Evolutionary conservation across 2,888 invertebrate species (phyloP).

Genomic region (Microplitis deprimator): DNA sequence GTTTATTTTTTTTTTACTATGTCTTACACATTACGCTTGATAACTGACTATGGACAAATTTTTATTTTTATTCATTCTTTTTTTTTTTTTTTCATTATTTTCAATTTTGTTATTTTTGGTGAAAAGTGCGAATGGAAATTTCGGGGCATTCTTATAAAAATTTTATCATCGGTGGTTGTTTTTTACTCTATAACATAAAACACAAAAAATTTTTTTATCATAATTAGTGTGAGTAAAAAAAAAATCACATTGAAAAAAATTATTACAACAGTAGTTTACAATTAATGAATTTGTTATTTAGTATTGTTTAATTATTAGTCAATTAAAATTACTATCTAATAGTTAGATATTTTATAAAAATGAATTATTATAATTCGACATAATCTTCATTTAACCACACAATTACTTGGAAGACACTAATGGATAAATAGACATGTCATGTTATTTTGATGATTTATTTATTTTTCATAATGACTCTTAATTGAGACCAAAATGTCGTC

Average conservation of each 20-base stretch:
- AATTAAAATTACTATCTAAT: conserved; percentile 9
- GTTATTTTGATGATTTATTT: conserved; percentile 18
- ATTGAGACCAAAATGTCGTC: conserved; percentile 11
- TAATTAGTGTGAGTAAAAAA: conserved; percentile 12
- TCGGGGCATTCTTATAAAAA: conserved; percentile 38
- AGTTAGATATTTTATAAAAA: conserved; percentile 1
- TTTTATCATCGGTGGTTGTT: conserved; percentile 50
- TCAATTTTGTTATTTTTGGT: conserved; percentile 1
- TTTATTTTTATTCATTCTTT: conserved; percentile 1
- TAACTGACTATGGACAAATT: conserved; percentile 28
- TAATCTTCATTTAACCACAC: conserved; percentile 27
- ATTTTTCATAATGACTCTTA: conserved; percentile 4
- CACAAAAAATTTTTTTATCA: conserved; percentile 20
- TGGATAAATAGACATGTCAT: conserved; percentile 42
- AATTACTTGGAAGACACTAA: conserved; percentile 59
- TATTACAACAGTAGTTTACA: conserved; percentile 40
- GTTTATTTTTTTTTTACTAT: conserved; percentile 8
- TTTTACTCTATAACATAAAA: conserved; percentile 39
- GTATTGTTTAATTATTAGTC: not conserved
- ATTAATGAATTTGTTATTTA: conserved; percentile 2
- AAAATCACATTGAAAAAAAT: conserved; percentile 18
- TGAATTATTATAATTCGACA: conserved; percentile 4
- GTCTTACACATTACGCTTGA: conserved; percentile 14
- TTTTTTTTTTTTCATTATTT: no score
- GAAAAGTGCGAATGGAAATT: conserved; percentile 22